phyloP scores from a whole-genome alignment of 2,888 invertebrate species.

The Torymus tubicola region DNA sequence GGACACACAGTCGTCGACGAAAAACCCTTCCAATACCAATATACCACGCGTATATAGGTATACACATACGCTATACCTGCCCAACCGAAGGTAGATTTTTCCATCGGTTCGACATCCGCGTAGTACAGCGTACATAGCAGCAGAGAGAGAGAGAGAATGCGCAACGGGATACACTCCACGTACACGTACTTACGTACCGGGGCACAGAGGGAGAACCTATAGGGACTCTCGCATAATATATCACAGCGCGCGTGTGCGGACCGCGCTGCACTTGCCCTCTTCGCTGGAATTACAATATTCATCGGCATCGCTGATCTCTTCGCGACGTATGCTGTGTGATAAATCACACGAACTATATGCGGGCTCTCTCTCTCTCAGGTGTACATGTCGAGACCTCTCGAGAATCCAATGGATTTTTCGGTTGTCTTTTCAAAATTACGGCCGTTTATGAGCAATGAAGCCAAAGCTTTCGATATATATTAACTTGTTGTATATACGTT shows the following conservation, averaged over 20 bases:
- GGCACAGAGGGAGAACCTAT: too few relatives aligned
- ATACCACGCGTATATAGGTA: too few relatives aligned
- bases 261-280: slow-evolving; percentile 11
- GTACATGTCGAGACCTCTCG: neutral
- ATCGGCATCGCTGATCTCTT: slow-evolving; percentile 2
- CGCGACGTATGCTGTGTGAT: slow-evolving; percentile 22
- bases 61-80: too few relatives aligned
- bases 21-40: too few relatives aligned
- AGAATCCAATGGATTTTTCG: slow-evolving; percentile 16
- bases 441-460: slow-evolving; percentile 16
- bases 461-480: neutral
- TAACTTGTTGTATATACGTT: neutral
- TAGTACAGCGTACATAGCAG: too few relatives aligned
- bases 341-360: slow-evolving; percentile 21
- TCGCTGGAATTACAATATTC: slow-evolving; percentile 24
- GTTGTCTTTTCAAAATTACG: slow-evolving; percentile 14
- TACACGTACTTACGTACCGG: neutral
- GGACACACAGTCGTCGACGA: too few relatives aligned
- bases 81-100: too few relatives aligned
- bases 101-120: too few relatives aligned
- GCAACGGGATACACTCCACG: slow-evolving; percentile 28
- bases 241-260: too few relatives aligned
- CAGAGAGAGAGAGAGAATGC: slow-evolving; percentile 17
- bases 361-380: neutral
- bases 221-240: too few relatives aligned